Percentiles rank a stretch among this genome's conserved stretches.
phyloP scores from a whole-genome alignment of 2,888 invertebrate species.

The Drosophila nigritarsus region DNA sequence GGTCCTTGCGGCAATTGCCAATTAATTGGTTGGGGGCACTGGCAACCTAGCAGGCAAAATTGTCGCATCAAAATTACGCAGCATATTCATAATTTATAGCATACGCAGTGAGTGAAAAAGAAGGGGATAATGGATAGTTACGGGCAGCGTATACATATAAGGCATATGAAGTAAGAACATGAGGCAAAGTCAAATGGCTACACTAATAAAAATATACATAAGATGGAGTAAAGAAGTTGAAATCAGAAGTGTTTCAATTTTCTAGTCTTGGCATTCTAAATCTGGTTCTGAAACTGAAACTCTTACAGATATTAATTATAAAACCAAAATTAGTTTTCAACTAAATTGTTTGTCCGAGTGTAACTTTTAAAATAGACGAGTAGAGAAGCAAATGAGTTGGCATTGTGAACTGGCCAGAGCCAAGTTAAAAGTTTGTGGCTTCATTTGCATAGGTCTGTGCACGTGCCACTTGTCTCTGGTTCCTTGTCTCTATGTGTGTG shows the following conservation, averaged over 20 bases:
- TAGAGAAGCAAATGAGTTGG: slow-evolving; percentile 24
- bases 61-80: slow-evolving; percentile 57
- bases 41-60: slow-evolving; percentile 25
- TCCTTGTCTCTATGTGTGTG: background rate
- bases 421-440: slow-evolving; percentile 67
- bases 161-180: background rate
- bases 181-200: background rate
- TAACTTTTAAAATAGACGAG: background rate
- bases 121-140: slow-evolving; percentile 9
- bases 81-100: slow-evolving; percentile 71
- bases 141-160: background rate
- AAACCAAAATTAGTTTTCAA: too few species aligned
- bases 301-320: too few species aligned
- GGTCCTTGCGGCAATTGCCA: slow-evolving; percentile 66
- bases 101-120: slow-evolving; percentile 53
- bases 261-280: background rate
- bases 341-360: too few species aligned
- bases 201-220: background rate
- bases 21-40: slow-evolving; percentile 57
- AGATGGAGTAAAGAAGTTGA: background rate
- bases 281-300: background rate
- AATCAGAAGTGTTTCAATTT: background rate
- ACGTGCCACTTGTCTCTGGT: slow-evolving; percentile 17
- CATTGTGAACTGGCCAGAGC: slow-evolving; percentile 12
- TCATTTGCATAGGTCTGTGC: slow-evolving; percentile 63